These are phyloP conservation scores for Microtus ochrogaster DNA, from an alignment of 2,113 vertebrate species.

Conservation along the genomic window DNA sequence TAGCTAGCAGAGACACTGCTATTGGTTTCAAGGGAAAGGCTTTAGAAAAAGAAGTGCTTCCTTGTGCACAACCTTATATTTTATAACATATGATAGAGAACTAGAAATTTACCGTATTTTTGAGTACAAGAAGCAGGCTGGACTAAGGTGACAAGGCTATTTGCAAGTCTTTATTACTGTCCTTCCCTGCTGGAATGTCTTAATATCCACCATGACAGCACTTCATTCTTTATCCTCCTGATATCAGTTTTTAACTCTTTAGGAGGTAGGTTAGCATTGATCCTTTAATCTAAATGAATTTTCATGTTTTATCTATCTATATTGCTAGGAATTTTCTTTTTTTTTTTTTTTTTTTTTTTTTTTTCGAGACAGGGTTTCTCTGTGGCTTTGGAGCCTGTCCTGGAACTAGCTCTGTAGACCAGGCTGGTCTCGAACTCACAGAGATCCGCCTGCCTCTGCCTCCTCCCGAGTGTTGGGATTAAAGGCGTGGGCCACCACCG, in stretches of 20 bases:
- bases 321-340: background rate
- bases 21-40: background rate
- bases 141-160: background rate
- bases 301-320: background rate
- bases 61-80: background rate
- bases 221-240: background rate
- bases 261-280: background rate
- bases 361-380: too few species aligned
- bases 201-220: background rate
- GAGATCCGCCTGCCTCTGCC: too few species aligned
- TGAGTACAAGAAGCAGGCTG: background rate
- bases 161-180: background rate
- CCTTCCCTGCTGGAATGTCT: background rate
- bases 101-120: background rate
- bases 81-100: background rate
- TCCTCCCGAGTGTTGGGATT: too few species aligned
- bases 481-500: too few species aligned
- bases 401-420: too few species aligned
- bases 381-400: too few species aligned
- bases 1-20: background rate
- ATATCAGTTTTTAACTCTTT: background rate
- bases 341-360: too few species aligned
- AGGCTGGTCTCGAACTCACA: too few species aligned
- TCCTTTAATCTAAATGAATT: constrained; percentile 38
- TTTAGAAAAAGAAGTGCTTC: background rate